Conservation (phyloP, 1,140 invertebrate species). For the Drosophila sechellia region DNA sequence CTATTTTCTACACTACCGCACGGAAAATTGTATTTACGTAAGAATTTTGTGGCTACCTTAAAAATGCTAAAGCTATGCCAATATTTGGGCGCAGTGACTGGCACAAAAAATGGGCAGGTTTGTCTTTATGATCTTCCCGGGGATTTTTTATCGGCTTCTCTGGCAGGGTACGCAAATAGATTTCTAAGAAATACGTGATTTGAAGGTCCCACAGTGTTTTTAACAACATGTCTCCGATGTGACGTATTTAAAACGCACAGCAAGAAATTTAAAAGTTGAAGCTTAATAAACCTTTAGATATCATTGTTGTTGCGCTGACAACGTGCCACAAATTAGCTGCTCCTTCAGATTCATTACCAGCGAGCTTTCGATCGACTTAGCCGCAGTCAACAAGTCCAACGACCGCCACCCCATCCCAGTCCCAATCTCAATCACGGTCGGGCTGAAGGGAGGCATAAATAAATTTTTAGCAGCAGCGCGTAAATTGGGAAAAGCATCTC, state of each 20-base stretch:
- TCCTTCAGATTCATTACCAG: conserved; percentile 71
- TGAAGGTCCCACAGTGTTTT: not conserved
- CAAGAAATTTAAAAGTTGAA: not conserved
- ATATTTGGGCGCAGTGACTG: conserved; percentile 4
- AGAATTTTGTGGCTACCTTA: not conserved
- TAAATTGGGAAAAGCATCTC: conserved; percentile 40
- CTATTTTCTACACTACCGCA: not conserved
- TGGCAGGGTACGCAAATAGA: conserved; percentile 7
- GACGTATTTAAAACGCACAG: not conserved
- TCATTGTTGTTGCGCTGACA: conserved; percentile 27
- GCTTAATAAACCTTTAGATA: not conserved
- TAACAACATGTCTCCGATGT: not conserved
- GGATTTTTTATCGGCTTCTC: not conserved
- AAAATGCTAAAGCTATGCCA: not conserved
- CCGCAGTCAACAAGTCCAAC: conserved; percentile 47
- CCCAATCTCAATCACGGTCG: not conserved
- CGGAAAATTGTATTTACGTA: not conserved
- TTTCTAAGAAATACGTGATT: not conserved
- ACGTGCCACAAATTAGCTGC: conserved; percentile 65
- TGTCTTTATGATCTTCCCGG: not conserved
- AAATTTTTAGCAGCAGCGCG: conserved; percentile 56
- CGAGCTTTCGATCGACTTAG: conserved; percentile 66
- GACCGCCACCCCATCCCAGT: too few relatives aligned
- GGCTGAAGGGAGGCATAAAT: conserved; percentile 49
- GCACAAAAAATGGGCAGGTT: not conserved